Conservation (phyloP, 2,888 invertebrate species). For the Lasioglossum figueresi region DNA sequence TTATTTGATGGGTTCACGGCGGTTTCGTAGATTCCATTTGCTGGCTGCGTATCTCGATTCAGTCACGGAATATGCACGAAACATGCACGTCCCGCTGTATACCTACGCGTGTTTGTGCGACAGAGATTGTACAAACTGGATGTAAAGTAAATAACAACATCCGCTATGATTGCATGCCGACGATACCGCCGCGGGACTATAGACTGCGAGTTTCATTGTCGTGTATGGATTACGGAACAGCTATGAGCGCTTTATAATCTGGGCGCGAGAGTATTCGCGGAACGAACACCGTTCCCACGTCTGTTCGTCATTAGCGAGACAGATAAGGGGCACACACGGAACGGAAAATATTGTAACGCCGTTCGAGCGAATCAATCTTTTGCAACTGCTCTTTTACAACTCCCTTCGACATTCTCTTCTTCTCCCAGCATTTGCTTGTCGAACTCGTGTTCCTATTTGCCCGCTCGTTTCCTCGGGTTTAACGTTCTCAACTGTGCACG, state of each 20-base stretch:
- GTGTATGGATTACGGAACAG: conserved; percentile 50
- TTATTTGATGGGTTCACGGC: conserved; percentile 40
- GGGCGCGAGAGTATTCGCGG: conserved; percentile 31
- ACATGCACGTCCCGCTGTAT: conserved; percentile 25
- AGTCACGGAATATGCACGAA: conserved; percentile 28
- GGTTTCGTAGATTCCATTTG: conserved; percentile 39
- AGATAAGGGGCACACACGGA: neutral
- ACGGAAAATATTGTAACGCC: neutral
- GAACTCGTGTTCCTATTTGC: neutral
- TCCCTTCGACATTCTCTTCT: neutral
- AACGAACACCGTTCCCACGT: conserved; percentile 7
- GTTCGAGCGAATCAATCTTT: neutral
- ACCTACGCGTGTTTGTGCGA: conserved; percentile 56
- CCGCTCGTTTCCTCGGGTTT: neutral
- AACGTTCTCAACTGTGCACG: neutral
- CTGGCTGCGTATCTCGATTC: conserved; percentile 20
- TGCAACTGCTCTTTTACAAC: neutral
- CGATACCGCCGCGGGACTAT: conserved; percentile 55
- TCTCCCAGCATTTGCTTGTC: neutral
- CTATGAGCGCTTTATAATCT: conserved; percentile 52
- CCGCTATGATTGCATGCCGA: conserved; percentile 62
- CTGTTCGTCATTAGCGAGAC: conserved; percentile 37
- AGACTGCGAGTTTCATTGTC: conserved; percentile 59
- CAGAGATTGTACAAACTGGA: conserved; percentile 65
- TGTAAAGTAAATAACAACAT: conserved; percentile 71